Base-by-base conservation (phyloP, 2,797 vertebrate genomes). In the Mormyrus hasselquistii region DNA sequence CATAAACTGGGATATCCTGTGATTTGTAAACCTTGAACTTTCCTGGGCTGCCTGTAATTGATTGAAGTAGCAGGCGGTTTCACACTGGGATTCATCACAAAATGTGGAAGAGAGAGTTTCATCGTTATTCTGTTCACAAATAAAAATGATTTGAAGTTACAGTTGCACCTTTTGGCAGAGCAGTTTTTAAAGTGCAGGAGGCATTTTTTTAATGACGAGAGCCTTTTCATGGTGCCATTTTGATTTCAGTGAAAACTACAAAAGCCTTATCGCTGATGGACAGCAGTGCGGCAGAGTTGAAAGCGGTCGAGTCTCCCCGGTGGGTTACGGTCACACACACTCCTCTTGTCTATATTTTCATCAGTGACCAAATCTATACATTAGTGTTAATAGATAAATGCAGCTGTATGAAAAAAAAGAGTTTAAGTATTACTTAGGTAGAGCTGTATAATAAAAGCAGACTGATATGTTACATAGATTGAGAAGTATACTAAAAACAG, bases 281-380 rank as follows among this genome's bases (percentile, higher is more conserved):
- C 89, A 88, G 47, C 89, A 92, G 89, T 44, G 90, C 89, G 91
- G 91, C 79, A 41, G 14, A 89, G 89, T 73, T 4, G 87, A 88
- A 55, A 90, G 89, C 41, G 89, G 87, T 0, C 38, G 91, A 91
- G 34, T 2, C 88, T 10, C 47, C 50, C 7, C 89, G 89, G 90
- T 92, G 90, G 1, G 90, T 89, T 25, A 8, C 3, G 5, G 76
- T 7, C 16, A 76, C 6, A 82, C 41, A 82, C 76, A 82, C 41
- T 7, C 5, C 73, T 79, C 73, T 79, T 7, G 19, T 79, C 16
- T 79, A n/a, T 29, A 79, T 19, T 19, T 2, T n/a, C 16, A 6
- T 79, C 38, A 47, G 41, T 82, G 76, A 47, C 41, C 41, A 82
- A 19, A 82, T 19, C 38, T 41, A 44, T 47, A 2, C 16, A 19